These are phyloP conservation scores for Chiridota heheva DNA, from an alignment of 35 echinoderm and acorn worm genomes.

Conservation along the genomic window DNA sequence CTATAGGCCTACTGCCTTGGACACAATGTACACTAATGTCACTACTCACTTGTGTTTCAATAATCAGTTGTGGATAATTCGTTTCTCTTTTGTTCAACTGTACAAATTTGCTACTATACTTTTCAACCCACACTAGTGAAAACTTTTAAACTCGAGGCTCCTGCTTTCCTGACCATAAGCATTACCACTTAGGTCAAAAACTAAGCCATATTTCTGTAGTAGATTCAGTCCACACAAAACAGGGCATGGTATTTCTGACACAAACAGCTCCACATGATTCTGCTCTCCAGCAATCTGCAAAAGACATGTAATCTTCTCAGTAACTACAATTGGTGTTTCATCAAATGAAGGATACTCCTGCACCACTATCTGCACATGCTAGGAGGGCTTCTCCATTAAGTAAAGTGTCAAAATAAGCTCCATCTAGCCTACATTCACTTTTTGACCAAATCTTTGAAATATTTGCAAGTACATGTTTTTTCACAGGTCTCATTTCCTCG, in stretches of 20 bases:
- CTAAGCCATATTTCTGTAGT: constrained; percentile 8
- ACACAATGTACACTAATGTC: background rate
- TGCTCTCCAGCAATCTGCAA: background rate
- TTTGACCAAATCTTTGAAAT: too few species aligned
- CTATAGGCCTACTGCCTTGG: too few species aligned
- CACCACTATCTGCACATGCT: background rate
- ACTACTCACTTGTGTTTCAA: background rate
- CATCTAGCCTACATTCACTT: background rate
- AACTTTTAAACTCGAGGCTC: background rate
- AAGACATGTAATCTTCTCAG: background rate
- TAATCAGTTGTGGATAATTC: background rate
- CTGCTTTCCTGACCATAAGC: background rate
- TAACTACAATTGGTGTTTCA: background rate
- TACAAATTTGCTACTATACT: background rate
- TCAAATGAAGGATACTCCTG: background rate
- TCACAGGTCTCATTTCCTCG: background rate
- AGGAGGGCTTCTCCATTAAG: background rate
- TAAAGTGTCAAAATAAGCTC: background rate
- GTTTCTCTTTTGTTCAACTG: background rate
- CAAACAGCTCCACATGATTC: constrained; percentile 11
- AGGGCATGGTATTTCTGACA: constrained; percentile 12
- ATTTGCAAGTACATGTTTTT: too few species aligned
- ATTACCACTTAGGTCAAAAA: background rate
- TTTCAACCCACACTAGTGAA: background rate
- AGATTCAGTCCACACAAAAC: background rate